phyloP scores from a whole-genome alignment of 2,797 vertebrate genomes.

The Fistularia tabacaria region DNA sequence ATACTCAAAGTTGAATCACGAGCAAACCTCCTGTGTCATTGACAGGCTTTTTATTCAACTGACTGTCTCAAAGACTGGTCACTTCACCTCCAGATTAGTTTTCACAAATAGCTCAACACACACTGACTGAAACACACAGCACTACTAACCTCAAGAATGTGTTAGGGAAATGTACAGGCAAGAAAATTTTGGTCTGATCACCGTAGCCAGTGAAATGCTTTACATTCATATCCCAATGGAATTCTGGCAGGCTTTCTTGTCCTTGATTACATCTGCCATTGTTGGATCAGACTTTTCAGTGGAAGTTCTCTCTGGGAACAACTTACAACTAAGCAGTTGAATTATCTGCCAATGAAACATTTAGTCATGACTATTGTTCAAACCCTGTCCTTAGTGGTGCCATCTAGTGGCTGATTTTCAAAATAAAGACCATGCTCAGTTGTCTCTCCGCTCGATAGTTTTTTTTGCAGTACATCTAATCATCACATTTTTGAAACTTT shows the following conservation, averaged over 20 bases:
- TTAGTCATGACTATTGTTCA: constrained; percentile 12
- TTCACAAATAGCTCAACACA: neutral
- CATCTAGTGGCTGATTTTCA: constrained; percentile 21
- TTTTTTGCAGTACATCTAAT: neutral
- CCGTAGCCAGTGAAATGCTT: constrained; percentile 31
- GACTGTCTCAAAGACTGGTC: neutral
- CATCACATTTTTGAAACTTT: neutral
- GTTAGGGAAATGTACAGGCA: constrained; percentile 21
- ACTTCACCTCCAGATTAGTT: neutral
- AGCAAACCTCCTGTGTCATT: constrained; percentile 1
- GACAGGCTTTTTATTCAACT: neutral
- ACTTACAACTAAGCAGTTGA: constrained; percentile 16
- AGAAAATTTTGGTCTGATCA: constrained; percentile 15
- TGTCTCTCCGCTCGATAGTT: neutral
- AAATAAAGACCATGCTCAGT: neutral
- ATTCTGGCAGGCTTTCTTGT: constrained; percentile 12
- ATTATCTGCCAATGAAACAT: constrained; percentile 19
- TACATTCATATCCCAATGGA: constrained; percentile 43
- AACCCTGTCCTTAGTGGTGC: constrained; percentile 8
- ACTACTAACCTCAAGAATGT: constrained; percentile 27
- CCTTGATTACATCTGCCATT: constrained; percentile 17
- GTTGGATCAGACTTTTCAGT: constrained; percentile 23
- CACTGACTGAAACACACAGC: constrained; percentile 3
- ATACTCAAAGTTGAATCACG: neutral
- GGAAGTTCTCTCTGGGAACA: constrained; percentile 8